Evolutionary conservation across 1,140 invertebrate genomes (phyloP).

Genomic region (Atta colombica): DNA sequence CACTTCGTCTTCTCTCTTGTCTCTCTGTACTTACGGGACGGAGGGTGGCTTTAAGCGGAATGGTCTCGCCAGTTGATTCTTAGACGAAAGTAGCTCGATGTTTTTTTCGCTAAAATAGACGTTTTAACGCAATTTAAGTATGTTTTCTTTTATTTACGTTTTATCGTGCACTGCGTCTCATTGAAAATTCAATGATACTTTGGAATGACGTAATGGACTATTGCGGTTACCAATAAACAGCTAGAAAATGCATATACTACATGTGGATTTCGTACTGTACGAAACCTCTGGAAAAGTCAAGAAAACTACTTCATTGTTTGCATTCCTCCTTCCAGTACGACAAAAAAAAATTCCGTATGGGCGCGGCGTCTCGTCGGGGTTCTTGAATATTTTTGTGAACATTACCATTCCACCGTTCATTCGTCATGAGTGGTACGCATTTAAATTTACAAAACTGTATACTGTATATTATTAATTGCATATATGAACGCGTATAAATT

Average conservation of each 20-base stretch:
- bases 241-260: neutral
- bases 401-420: conserved; percentile 63
- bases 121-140: neutral
- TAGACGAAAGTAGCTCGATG: conserved; percentile 52
- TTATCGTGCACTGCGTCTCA: neutral
- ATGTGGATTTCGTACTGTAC: neutral
- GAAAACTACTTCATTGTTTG: conserved; percentile 44
- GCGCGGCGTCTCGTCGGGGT: conserved; percentile 33
- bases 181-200: neutral
- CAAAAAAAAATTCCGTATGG: conserved; percentile 34
- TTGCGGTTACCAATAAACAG: neutral
- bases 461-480: conserved; percentile 57
- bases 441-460: conserved; percentile 74
- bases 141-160: conserved; percentile 5
- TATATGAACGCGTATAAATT: conserved; percentile 41
- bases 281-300: conserved; percentile 2
- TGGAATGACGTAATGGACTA: neutral
- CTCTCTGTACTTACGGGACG: conserved; percentile 73
- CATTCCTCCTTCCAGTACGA: conserved; percentile 24
- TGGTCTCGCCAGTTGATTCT: conserved; percentile 68
- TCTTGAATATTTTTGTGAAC: conserved; percentile 74
- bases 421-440: conserved; percentile 64
- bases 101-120: conserved; percentile 37
- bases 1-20: conserved; percentile 76
- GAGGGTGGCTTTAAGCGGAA: conserved; percentile 71